These are phyloP conservation scores for Venusia cambrica DNA, from an alignment of 2,888 invertebrate species.

Conservation along the genomic window DNA sequence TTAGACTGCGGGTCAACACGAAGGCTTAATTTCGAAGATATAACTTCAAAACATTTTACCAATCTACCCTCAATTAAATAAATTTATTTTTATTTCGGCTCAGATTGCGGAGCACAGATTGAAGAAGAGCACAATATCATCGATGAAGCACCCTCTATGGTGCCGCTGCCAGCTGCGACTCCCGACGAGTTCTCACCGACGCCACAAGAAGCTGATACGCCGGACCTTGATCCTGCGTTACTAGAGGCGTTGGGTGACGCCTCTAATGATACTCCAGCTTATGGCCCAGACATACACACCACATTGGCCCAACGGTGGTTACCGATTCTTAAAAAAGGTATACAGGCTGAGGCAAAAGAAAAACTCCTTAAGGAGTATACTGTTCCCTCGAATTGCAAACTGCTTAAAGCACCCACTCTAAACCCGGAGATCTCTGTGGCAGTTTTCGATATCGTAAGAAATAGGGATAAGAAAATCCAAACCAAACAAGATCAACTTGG, in stretches of 20 bases:
- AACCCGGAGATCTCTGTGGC: constrained; percentile 1
- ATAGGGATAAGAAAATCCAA: constrained; percentile 2
- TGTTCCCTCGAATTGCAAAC: background rate
- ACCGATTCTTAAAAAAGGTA: background rate
- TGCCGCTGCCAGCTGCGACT: too few relatives aligned
- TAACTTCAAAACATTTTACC: too few relatives aligned
- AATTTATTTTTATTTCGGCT: too few relatives aligned
- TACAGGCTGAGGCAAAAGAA: background rate
- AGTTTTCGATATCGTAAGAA: background rate
- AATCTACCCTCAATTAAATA: too few relatives aligned
- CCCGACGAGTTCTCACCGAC: background rate
- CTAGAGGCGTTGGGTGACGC: background rate
- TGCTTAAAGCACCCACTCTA: constrained; percentile 2
- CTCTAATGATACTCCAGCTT: background rate
- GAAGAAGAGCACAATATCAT: too few relatives aligned
- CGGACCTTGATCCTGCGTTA: background rate
- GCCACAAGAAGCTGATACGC: background rate
- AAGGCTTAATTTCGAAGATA: too few relatives aligned
- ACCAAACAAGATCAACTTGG: constrained; percentile 2
- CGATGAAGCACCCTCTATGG: too few relatives aligned
- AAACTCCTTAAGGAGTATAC: constrained; percentile 3
- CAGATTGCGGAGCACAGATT: too few relatives aligned
- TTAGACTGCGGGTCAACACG: too few relatives aligned
- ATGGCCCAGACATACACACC: background rate
- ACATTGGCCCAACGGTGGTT: background rate